Evolutionary conservation across 2,797 vertebrate species (phyloP).

Genomic region (Gambelia wislizenii): DNA sequence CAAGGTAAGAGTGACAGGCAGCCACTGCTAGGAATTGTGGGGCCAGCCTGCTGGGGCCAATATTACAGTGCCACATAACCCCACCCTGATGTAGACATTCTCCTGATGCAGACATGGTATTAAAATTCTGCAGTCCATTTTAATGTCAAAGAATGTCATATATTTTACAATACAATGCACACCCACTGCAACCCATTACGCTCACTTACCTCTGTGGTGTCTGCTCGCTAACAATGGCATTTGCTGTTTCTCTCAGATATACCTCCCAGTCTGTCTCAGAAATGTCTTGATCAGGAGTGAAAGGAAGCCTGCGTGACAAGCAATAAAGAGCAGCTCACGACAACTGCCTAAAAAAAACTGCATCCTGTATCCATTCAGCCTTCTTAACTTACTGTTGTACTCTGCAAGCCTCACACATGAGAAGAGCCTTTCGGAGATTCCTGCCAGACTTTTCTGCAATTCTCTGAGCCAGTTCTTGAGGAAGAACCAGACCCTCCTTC

Average conservation of each 20-base stretch:
- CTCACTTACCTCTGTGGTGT: constrained; percentile 90
- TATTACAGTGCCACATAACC: background rate
- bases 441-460: constrained; percentile 92
- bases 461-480: constrained; percentile 88
- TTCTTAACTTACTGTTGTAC: constrained; percentile 92
- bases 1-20: too few relatives aligned
- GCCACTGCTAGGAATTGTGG: too few relatives aligned
- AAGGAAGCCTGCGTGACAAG: constrained; percentile 86
- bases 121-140: background rate
- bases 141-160: background rate
- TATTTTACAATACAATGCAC: background rate
- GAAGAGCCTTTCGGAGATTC: constrained; percentile 94
- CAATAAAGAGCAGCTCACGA: constrained; percentile 12
- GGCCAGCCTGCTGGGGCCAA: too few relatives aligned
- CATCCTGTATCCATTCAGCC: background rate
- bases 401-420: constrained; percentile 97
- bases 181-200: background rate
- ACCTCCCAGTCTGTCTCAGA: constrained; percentile 96
- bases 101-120: background rate
- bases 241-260: constrained; percentile 94
- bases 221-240: constrained; percentile 94
- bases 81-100: background rate
- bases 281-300: constrained; percentile 92
- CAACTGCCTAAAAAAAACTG: background rate
- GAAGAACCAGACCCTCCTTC: constrained; percentile 93